Evolutionary conservation across 2,113 vertebrate species (phyloP), one percentile per base, ranked within the genome.

Genomic region (Neolamprologus variostigma): DNA sequence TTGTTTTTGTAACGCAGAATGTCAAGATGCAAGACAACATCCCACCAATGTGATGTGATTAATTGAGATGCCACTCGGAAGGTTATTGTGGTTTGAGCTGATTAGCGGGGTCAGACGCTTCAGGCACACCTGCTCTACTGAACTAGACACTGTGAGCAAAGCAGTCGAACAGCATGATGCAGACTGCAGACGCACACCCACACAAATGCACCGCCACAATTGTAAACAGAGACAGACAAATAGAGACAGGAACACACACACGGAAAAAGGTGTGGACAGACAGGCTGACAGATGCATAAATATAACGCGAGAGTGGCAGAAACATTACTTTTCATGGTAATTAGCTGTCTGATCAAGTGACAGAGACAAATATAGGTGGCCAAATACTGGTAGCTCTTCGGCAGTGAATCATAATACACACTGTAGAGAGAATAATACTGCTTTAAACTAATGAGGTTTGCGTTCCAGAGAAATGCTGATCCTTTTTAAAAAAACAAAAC

Each of bases 281-380:
- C 53, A 80, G 50, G 57, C 80, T 80, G 89, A 83, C 82, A 63
- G 61, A 84, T 55, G 87, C 61, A 93, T 86, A 76, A 91, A 89
- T 90, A 82, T 17, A 61, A 68, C 1, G 33, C 82, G 11, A 73
- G 73, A 87, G 35, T 71, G 85, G 57, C 85, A 92, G 84, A 88
- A 83, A 83, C 89, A 88, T 92, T 83, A 86, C 81, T 92, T 91
- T 88, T 92, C 90, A 91, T 89, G 73, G 86, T 91, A 92, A 95
- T 93, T 89, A 91, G 89, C 80, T 88, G 87, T 92, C 86, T 92
- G 82, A 91, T 90, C 86, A 86, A 83, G 87, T 88, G 86, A 84
- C 85, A 82, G 54, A 93, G 87, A 94, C 84, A 91, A 92, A 92
- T 88, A 91, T 35, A 76, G 81, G 59, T 63, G 53, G 19, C 89